Evolutionary conservation across 2,797 vertebrate genomes (phyloP), one percentile per base, ranked within the genome.

Genomic region (Protosalanx chinensis): DNA sequence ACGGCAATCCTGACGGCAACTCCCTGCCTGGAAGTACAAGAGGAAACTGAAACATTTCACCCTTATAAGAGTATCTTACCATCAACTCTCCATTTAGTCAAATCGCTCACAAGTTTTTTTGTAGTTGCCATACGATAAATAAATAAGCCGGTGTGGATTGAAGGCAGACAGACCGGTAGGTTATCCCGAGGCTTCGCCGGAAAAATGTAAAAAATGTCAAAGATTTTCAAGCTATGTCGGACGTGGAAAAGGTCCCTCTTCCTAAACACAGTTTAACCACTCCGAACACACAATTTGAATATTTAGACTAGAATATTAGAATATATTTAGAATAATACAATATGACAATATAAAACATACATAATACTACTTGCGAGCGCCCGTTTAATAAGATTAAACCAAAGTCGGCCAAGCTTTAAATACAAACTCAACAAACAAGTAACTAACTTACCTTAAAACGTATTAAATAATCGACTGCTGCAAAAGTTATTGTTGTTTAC

Each of bases 1-100:
- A 66, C 16, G 23, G 37, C 29, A 91, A 93, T 92, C 91, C 86
- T 90, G 91, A 85, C 91, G 91, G 91, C 90, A 93, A 88, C 86
- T 91, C 65, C 77, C 88, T 90, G 85, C 87, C 27, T 86, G 46
- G 32, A 7, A 27, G 51, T 16, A 46, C 13, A 13, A 7, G 41
- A 27, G 41, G 49, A 53, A 67, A 82, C 70, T 79, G 79, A 81
- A 62, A 72, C 70, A 67, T 87, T 88, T 84, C 82, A 84, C 64
- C 88, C 86, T 88, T 90, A 69, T 91, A 90, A 85, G 74, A 23
- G 63, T 63, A 35, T 56, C 46, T 53, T 64, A 64, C 23, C 58
- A 32, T 32, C 51, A 32, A 69, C 60, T 70, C 32, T n/a, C 27
- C 23, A 46, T 46, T 46, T 46, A 20, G 32, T 18, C 35, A 68